These are phyloP conservation scores for Mormyrus hasselquistii DNA, from an alignment of 2,797 vertebrate genomes.

Conservation along the genomic window DNA sequence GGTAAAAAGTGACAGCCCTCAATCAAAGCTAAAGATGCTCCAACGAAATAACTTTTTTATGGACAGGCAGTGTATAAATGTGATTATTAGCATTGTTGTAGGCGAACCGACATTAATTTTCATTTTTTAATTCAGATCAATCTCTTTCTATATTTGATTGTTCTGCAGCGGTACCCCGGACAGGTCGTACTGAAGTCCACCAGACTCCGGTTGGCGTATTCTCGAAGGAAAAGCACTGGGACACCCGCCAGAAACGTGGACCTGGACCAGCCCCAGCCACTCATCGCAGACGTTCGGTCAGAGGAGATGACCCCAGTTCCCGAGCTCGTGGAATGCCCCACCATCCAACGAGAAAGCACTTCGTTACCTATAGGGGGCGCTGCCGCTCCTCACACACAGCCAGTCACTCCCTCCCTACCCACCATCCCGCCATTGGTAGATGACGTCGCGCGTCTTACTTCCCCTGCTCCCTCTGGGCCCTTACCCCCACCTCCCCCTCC, in stretches of 20 bases:
- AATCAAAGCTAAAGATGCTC: neutral
- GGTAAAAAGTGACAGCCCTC: no score
- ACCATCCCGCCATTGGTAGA: constrained; percentile 43
- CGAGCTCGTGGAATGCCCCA: constrained; percentile 47
- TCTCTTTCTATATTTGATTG: neutral
- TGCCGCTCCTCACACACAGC: constrained; percentile 40
- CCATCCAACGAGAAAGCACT: constrained; percentile 52
- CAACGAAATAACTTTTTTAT: neutral
- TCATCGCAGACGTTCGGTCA: constrained; percentile 63
- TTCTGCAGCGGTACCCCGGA: constrained; percentile 77
- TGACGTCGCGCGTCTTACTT: constrained; percentile 29
- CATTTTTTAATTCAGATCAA: neutral
- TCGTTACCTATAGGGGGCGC: constrained; percentile 60
- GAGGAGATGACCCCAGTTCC: constrained; percentile 47
- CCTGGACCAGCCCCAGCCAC: constrained; percentile 54
- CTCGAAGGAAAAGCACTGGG: constrained; percentile 57
- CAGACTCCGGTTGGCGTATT: constrained; percentile 65
- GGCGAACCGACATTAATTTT: neutral
- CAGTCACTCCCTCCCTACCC: constrained; percentile 45
- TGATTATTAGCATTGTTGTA: neutral
- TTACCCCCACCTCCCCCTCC: constrained; percentile 44
- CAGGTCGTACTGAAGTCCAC: constrained; percentile 91
- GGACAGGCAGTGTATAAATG: neutral
- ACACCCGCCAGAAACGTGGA: constrained; percentile 34
- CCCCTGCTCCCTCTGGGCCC: constrained; percentile 29